Percentiles rank a stretch among this genome's conserved stretches.
phyloP scores from a whole-genome alignment of 2,113 vertebrate species.

The Labeo catla region DNA sequence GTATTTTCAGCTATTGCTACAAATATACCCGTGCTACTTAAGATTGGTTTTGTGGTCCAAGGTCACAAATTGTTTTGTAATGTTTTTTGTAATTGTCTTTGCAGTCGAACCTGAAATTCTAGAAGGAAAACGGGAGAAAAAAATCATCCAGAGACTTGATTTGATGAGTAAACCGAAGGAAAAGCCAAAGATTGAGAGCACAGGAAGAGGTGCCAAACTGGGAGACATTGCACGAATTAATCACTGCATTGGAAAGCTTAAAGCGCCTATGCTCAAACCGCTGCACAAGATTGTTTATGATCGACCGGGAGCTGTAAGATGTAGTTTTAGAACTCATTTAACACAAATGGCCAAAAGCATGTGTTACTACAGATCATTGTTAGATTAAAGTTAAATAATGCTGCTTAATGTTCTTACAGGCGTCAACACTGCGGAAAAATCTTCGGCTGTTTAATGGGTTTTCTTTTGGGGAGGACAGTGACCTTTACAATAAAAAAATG shows the following conservation, averaged over 20 bases:
- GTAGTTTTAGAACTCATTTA: not conserved
- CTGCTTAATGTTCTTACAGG: constrained; percentile 69
- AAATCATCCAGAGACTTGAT: constrained; percentile 89
- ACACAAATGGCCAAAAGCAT: not conserved
- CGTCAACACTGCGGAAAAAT: constrained; percentile 89
- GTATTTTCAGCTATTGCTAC: no score
- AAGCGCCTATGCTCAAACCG: constrained; percentile 89
- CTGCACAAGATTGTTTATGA: constrained; percentile 94
- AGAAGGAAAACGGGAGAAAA: constrained; percentile 94
- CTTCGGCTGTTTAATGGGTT: constrained; percentile 95
- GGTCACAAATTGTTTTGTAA: not conserved
- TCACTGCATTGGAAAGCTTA: constrained; percentile 89
- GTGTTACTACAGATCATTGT: not conserved
- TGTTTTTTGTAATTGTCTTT: not conserved
- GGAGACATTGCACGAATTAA: constrained; percentile 93
- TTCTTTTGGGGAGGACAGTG: constrained; percentile 86
- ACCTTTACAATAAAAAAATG: constrained; percentile 86
- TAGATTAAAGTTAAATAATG: not conserved
- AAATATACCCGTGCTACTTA: no score
- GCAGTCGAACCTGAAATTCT: constrained; percentile 75
- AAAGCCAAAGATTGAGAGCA: constrained; percentile 85
- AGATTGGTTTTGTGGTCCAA: no score
- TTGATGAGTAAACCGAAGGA: constrained; percentile 85
- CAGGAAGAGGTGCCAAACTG: constrained; percentile 89
- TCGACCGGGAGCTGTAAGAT: constrained; percentile 90